Evolutionary conservation across 1,140 invertebrate genomes (phyloP), one percentile per base, ranked within the genome.

Genomic region (Anadara kagoshimensis): DNA sequence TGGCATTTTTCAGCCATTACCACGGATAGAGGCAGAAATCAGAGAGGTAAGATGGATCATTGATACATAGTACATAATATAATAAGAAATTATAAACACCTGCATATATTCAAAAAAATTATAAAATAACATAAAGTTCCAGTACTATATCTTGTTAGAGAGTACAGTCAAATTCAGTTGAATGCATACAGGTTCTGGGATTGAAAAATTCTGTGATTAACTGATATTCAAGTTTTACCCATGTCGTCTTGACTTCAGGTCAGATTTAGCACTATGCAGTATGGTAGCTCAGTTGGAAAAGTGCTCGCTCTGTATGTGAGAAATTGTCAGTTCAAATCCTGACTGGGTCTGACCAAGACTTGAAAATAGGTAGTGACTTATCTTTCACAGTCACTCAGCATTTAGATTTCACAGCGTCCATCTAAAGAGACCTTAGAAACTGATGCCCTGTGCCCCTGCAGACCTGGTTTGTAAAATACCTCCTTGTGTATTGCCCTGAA

Each of bases 21-120:
- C 67, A 47, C 51, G 67, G 43, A 61, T 61, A 45, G 22, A 29
- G 5, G 57, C 51, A 22, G 67, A 69, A 29, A 49, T 62, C 8
- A 10, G 26, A n/a, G 44, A 69, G 44, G 67, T 69, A 53, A 62
- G 57, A 56, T 16, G 26, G 14, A 61, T 65, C 1, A 36, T 5
- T 29, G 11, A 36, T 58, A 7, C 11, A 7, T 3, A 36, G 22
- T 4, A 16, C 11, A 22, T 5, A 58, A 29, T 29, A 22, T 57
- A 29, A 58, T 22, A 4, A 2, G 5, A 14, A 2, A 26, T 3
- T 58, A 4, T 22, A 58, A 26, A 8, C 1, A 29, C 22, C 26
- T 7, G n/a, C 14, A 29, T 58, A 36, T 16, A 29, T 2, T 18
- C 10, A 11, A n/a, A 56, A 20, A 20, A 56, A 5, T 20, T 56